These are phyloP conservation scores for Neosalanx taihuensis DNA, from an alignment of 2,797 vertebrate species.

Conservation along the genomic window DNA sequence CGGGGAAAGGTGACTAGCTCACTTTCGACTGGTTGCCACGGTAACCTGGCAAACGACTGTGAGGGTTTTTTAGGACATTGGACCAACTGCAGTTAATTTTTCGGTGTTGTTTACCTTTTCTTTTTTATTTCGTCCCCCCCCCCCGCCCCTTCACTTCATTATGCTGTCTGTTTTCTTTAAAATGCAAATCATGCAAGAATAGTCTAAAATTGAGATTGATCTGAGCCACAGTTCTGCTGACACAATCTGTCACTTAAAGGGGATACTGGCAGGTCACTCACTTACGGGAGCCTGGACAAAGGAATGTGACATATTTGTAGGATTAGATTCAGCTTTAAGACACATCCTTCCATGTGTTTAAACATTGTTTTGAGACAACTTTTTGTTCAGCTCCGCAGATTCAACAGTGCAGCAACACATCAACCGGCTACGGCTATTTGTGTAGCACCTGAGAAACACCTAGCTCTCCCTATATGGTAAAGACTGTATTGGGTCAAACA, in stretches of 20 bases:
- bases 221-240: background rate
- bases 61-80: too few relatives aligned
- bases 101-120: too few relatives aligned
- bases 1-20: background rate
- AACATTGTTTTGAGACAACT: background rate
- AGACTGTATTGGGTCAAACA: too few relatives aligned
- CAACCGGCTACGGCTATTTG: too few relatives aligned
- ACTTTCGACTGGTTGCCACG: background rate
- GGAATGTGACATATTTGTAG: background rate
- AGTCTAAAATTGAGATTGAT: background rate
- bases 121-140: too few relatives aligned
- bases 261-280: background rate
- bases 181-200: too few relatives aligned
- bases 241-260: background rate
- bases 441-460: too few relatives aligned
- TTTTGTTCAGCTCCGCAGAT: background rate
- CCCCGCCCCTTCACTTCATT: too few relatives aligned
- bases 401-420: background rate
- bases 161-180: too few relatives aligned
- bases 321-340: background rate
- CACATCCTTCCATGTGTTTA: background rate
- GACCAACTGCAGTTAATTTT: too few relatives aligned
- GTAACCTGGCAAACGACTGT: background rate
- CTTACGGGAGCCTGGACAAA: background rate
- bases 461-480: too few relatives aligned